These are phyloP conservation scores for Thalpophila matura DNA, from an alignment of 2,888 invertebrate species.

Conservation along the genomic window DNA sequence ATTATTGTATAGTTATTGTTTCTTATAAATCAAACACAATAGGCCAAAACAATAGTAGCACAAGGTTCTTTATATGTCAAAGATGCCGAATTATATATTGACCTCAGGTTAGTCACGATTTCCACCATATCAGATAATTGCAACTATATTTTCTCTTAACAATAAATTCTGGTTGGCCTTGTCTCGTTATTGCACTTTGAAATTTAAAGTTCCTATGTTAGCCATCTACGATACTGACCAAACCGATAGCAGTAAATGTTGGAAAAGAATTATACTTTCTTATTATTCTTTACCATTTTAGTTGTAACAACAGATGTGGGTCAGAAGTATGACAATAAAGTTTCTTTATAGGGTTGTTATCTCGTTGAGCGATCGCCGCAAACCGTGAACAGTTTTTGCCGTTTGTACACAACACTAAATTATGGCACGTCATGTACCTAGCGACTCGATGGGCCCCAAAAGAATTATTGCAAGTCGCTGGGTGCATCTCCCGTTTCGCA, in stretches of 20 bases:
- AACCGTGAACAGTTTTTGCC: slow-evolving; percentile 78
- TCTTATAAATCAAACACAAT: slow-evolving; percentile 54
- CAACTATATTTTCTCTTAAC: slow-evolving; percentile 81
- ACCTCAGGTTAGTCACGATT: slow-evolving; percentile 85
- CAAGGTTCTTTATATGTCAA: slow-evolving; percentile 84
- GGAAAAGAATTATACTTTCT: slow-evolving; percentile 62
- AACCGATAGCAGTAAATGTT: slow-evolving; percentile 49
- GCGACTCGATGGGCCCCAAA: slow-evolving; percentile 81
- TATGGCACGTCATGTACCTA: slow-evolving; percentile 81
- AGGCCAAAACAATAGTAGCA: slow-evolving; percentile 72
- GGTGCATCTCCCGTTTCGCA: slow-evolving; percentile 89
- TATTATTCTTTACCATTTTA: slow-evolving; percentile 77
- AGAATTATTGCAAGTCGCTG: slow-evolving; percentile 87
- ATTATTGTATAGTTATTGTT: slow-evolving; percentile 25
- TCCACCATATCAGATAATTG: slow-evolving; percentile 83
- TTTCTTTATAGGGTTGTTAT: slow-evolving; percentile 80
- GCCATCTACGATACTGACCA: slow-evolving; percentile 40
- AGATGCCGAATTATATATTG: slow-evolving; percentile 77
- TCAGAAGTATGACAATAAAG: slow-evolving; percentile 79
- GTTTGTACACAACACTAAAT: slow-evolving; percentile 75
- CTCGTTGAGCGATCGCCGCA: slow-evolving; percentile 75
- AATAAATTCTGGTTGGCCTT: slow-evolving; percentile 80
- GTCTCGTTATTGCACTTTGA: slow-evolving; percentile 64
- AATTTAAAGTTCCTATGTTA: slow-evolving; percentile 41
- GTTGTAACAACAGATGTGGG: slow-evolving; percentile 81